A percentile compares a stretch with the other conserved stretches of the same genome.
Evolutionary conservation across 92 coral and sea anemone genomes (phyloP).

Genomic region (Ricordea florida): DNA sequence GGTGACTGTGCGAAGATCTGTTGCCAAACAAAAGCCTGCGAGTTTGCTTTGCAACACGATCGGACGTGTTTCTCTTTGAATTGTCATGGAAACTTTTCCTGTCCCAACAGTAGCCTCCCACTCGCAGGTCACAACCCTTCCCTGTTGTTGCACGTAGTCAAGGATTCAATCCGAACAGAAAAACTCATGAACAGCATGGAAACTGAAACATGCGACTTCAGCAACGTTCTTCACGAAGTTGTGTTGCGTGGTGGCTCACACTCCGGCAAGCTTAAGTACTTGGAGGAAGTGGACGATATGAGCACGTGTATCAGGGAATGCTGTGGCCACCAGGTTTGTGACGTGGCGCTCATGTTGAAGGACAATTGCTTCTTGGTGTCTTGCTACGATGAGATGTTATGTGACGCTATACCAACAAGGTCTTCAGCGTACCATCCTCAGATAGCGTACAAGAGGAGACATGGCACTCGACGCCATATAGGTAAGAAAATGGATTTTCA

Average conservation of each 20-base stretch:
- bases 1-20: constrained; percentile 56
- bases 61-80: constrained; percentile 20
- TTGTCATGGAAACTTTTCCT: background rate
- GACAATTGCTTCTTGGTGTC: constrained; percentile 81
- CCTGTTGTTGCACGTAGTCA: background rate
- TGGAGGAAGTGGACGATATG: constrained; percentile 63
- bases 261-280: constrained; percentile 77
- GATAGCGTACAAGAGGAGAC: constrained; percentile 61
- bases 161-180: background rate
- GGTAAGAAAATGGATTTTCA: background rate
- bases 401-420: constrained; percentile 63
- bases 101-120: background rate
- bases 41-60: constrained; percentile 41
- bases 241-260: constrained; percentile 78
- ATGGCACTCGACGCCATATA: constrained; percentile 17
- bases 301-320: constrained; percentile 68
- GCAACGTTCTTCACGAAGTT: constrained; percentile 51
- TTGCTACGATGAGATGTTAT: constrained; percentile 58
- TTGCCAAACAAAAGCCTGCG: constrained; percentile 61
- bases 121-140: background rate
- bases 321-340: constrained; percentile 79
- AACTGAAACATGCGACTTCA: constrained; percentile 48
- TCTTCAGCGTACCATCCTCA: constrained; percentile 58
- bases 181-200: background rate
- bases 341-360: constrained; percentile 81